These are phyloP conservation scores for Shargacucullia verbasci DNA, from an alignment of 2,888 invertebrate genomes.

Conservation along the genomic window DNA sequence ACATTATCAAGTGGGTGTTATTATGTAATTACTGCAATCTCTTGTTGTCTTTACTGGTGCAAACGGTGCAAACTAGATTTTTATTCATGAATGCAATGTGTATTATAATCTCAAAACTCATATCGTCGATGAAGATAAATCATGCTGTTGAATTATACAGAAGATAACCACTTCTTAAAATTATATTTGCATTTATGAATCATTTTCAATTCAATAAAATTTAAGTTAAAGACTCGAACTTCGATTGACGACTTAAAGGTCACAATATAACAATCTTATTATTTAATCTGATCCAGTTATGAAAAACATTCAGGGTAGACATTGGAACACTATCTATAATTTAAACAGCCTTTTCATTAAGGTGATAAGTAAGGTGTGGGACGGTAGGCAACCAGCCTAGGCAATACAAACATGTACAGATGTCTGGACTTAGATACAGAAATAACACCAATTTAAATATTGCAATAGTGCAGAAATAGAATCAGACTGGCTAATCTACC, in stretches of 20 bases:
- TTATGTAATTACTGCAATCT: conserved; percentile 47
- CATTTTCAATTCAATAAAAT: no score
- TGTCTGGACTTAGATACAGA: conserved; percentile 29
- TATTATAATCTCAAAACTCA: conserved; percentile 6
- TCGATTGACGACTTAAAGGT: no score
- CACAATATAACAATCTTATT: no score
- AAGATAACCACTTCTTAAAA: no score
- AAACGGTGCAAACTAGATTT: conserved; percentile 16
- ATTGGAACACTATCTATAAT: no score
- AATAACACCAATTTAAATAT: conserved; percentile 47
- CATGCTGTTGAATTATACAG: no score
- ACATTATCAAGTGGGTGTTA: conserved; percentile 42
- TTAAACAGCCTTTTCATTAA: conserved; percentile 2
- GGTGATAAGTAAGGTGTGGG: conserved; percentile 26
- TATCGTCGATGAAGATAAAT: no score
- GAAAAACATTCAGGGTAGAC: no score
- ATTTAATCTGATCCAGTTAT: no score
- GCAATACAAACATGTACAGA: conserved; percentile 15
- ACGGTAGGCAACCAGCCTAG: conserved; percentile 10
- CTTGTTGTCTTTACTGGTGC: conserved; percentile 29
- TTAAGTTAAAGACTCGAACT: no score
- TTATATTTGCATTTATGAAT: no score
- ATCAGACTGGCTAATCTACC: conserved; percentile 29
- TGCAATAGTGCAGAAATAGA: conserved; percentile 38
- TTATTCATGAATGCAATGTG: conserved; percentile 28